Evolutionary conservation across 2,888 invertebrate genomes (phyloP).

Genomic region (Tholera decimalis): DNA sequence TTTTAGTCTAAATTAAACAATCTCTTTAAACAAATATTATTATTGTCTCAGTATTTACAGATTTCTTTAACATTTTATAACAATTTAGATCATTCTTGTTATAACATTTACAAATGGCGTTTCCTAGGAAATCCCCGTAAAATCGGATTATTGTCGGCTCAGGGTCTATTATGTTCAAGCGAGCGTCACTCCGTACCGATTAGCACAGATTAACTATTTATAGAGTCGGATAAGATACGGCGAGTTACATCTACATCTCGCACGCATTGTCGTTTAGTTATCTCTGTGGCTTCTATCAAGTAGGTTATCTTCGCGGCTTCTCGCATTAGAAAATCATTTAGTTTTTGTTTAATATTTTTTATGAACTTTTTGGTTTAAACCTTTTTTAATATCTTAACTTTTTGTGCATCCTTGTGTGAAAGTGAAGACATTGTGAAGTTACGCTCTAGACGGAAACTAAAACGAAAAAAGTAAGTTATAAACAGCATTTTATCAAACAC

Average conservation of each 20-base stretch:
- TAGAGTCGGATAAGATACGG: slow-evolving; percentile 56
- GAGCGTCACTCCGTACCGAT: slow-evolving; percentile 52
- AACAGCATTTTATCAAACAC: slow-evolving; percentile 47
- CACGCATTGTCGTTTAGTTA: slow-evolving; percentile 52
- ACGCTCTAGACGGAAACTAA: slow-evolving; percentile 11
- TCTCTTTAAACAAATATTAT: no score
- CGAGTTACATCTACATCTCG: slow-evolving; percentile 49
- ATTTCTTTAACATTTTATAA: neutral
- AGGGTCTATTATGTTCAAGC: slow-evolving; percentile 49
- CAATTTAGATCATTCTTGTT: slow-evolving; percentile 3
- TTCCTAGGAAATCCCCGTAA: slow-evolving; percentile 48
- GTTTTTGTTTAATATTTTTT: neutral
- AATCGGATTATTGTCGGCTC: slow-evolving; percentile 51
- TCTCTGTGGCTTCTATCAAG: slow-evolving; percentile 34
- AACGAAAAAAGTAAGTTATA: slow-evolving; percentile 42
- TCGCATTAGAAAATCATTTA: slow-evolving; percentile 12
- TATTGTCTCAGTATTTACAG: neutral
- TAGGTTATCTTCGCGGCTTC: slow-evolving; percentile 29
- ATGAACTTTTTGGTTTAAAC: neutral
- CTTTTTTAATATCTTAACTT: neutral
- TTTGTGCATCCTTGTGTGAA: slow-evolving; percentile 32
- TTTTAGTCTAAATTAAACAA: no score
- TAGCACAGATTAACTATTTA: slow-evolving; percentile 59
- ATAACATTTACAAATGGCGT: slow-evolving; percentile 8
- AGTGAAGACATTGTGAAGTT: slow-evolving; percentile 35